Percentiles rank a stretch among this genome's conserved stretches.
Conservation (phyloP, 2,797 vertebrate genomes). For the Sebastes alutus region DNA sequence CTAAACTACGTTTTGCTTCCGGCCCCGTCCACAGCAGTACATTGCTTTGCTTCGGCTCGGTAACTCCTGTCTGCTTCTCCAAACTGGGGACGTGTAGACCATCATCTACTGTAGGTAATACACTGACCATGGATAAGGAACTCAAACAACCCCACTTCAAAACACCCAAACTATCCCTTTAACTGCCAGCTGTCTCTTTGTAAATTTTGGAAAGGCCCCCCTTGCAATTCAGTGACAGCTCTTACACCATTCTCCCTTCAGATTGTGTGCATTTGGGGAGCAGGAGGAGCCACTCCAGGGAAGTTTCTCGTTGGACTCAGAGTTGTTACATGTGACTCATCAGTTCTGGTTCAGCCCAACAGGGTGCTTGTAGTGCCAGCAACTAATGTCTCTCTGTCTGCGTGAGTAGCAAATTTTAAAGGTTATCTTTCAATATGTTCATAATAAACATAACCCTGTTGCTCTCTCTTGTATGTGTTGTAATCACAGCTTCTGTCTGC, state of each 20-base stretch:
- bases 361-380: constrained; percentile 95
- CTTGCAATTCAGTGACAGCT: neutral
- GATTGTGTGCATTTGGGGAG: constrained; percentile 99
- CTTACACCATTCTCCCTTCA: constrained; percentile 60
- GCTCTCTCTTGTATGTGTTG: neutral
- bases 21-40: rapidly evolving
- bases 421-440: neutral
- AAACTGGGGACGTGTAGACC: no score
- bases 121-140: no score
- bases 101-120: no score
- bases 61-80: no score
- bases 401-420: constrained; percentile 84
- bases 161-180: no score
- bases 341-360: constrained; percentile 92
- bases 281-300: constrained; percentile 96
- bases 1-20: no score
- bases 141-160: no score
- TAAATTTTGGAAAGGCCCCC: neutral
- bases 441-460: neutral
- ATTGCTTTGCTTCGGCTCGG: no score
- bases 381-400: constrained; percentile 94
- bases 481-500: neutral
- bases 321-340: constrained; percentile 95
- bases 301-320: constrained; percentile 95
- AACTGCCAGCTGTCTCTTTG: neutral